phyloP scores from a whole-genome alignment of 2,888 invertebrate genomes.

The Pollenia labialis region DNA sequence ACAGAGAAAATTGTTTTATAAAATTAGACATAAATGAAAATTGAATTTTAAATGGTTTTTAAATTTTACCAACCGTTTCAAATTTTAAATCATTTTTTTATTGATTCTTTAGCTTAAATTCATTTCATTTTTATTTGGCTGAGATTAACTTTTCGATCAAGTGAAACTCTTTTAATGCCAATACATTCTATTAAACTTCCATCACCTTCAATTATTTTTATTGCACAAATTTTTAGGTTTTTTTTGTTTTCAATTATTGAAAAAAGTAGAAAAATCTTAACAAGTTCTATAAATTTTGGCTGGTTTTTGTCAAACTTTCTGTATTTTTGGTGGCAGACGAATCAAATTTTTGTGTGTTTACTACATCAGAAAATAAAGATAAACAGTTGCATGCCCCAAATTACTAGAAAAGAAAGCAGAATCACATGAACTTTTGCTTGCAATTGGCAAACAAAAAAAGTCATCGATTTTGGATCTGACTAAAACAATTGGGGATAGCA shows the following conservation, averaged over 20 bases:
- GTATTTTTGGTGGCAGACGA: neutral
- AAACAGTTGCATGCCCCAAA: constrained; percentile 59
- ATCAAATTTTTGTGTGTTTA: constrained; percentile 1
- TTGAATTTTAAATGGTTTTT: neutral
- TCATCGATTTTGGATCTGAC: too few species aligned
- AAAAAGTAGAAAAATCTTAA: constrained; percentile 23
- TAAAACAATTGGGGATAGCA: neutral
- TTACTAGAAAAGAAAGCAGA: constrained; percentile 23
- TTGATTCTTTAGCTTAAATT: neutral
- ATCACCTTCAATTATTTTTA: constrained; percentile 26
- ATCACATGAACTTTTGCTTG: neutral
- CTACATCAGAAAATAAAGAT: neutral
- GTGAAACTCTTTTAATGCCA: neutral
- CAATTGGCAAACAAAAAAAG: neutral
- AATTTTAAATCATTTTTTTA: neutral
- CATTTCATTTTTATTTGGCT: neutral
- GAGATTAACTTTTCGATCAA: constrained; percentile 6
- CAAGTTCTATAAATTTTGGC: constrained; percentile 28
- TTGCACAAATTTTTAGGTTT: neutral
- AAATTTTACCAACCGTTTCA: neutral
- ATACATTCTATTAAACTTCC: constrained; percentile 16
- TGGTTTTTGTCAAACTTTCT: neutral
- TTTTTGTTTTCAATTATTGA: neutral
- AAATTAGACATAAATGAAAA: neutral
- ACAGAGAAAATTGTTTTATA: neutral